Conservation (phyloP, 2,113 vertebrate species). For the Danio rerio region DNA sequence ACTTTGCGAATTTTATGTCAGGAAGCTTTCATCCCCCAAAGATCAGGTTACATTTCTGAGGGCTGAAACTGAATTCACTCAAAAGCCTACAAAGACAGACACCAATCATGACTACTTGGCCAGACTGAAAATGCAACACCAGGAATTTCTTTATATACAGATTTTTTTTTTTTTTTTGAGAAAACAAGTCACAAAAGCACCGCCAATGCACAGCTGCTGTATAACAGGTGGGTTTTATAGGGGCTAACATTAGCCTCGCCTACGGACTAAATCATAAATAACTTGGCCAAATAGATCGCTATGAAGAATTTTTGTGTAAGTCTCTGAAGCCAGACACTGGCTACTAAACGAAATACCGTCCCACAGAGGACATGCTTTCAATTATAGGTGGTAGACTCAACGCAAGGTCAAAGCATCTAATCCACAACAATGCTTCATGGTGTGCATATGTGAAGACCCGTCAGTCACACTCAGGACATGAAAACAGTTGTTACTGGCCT, state of each 20-base stretch:
- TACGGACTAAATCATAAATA: conserved; percentile 59
- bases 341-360: not conserved
- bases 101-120: not conserved
- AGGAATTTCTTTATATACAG: not conserved
- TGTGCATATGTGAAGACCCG: conserved; percentile 15
- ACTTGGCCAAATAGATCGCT: conserved; percentile 29
- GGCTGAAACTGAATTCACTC: conserved; percentile 66
- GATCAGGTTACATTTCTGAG: conserved; percentile 68
- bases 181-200: not conserved
- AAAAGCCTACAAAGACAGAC: not conserved
- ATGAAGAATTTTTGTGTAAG: conserved; percentile 21
- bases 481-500: not conserved
- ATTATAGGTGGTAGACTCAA: conserved; percentile 2
- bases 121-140: not conserved
- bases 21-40: conserved; percentile 15
- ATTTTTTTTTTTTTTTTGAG: not conserved
- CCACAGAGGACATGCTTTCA: not conserved
- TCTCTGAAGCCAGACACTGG: not conserved
- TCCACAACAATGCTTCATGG: conserved; percentile 24
- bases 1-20: conserved; percentile 62
- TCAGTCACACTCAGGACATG: conserved; percentile 30
- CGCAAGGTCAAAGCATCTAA: conserved; percentile 30
- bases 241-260: conserved; percentile 67
- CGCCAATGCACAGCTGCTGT: conserved; percentile 5
- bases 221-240: conserved; percentile 72